Percentiles rank a stretch among this genome's conserved stretches.
phyloP scores from a whole-genome alignment of 2,113 vertebrate species.

The Prochilodus magdalenae region DNA sequence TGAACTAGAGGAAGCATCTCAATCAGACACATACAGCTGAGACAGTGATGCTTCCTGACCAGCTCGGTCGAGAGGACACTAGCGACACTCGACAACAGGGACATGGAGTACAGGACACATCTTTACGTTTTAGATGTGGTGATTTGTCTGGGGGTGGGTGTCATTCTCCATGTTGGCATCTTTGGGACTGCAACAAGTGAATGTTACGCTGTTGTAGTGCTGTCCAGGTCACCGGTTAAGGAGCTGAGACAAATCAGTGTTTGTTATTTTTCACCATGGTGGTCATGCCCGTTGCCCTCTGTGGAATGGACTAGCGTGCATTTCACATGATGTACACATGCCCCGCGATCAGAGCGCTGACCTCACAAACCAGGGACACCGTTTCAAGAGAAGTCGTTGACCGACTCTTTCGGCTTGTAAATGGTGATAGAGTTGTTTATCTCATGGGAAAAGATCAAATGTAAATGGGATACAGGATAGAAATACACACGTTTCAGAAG shows the following conservation, averaged over 20 bases:
- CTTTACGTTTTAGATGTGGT: constrained; percentile 19
- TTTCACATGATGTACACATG: constrained; percentile 41
- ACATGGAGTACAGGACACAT: not conserved
- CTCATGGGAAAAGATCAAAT: not conserved
- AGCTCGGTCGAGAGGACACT: no score
- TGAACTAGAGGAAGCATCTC: no score
- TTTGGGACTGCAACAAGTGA: not conserved
- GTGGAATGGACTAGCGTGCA: not conserved
- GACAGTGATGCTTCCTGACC: no score
- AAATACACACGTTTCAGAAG: not conserved
- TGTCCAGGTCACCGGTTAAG: not conserved
- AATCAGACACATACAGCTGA: no score
- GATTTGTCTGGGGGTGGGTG: fast-evolving
- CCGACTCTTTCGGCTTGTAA: not conserved
- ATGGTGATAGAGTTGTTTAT: not conserved
- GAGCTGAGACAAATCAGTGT: constrained; percentile 14
- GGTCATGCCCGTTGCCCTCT: not conserved
- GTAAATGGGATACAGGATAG: no score
- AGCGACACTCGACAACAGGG: not conserved
- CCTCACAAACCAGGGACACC: constrained; percentile 39
- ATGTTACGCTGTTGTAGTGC: fast-evolving
- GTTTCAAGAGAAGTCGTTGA: fast-evolving
- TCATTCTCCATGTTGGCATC: not conserved
- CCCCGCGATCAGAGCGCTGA: not conserved
- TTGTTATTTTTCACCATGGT: no score